Base-by-base conservation (phyloP, 2,888 invertebrate genomes). In the Halictus ligatus region DNA sequence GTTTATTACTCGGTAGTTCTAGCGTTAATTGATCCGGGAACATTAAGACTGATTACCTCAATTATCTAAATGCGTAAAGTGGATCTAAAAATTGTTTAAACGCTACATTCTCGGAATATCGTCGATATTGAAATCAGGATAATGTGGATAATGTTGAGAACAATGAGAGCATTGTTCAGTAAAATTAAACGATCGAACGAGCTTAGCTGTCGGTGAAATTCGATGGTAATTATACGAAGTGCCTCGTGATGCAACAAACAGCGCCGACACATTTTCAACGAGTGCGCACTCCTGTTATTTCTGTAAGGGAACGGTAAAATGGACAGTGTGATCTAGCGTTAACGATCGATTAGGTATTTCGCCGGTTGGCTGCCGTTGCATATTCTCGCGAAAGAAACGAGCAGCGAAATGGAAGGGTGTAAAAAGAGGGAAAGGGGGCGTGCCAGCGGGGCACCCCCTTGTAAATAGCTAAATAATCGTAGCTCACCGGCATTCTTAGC, bases 401-500 rank as follows among this genome's bases (percentile, higher is more conserved):
- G 18, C 35, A 18, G 3, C 48, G n/a, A 60, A 74, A 58, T 43
- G 73, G 29, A 29, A 10, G 40, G 48, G 50, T 10, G 13, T 15
- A 48, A 64, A 40, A 15, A 12, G 35, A 21, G 48, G 10, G n/a
- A n/a, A 2, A 3, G 35, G 15, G 60, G 21, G 48, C 21, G 48
- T 43, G 21, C 21, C 35, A 2, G 35, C 3, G 2, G 76, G 71
- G 18, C 5, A n/a, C 43, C 29, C 29, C 21, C n/a, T n/a, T 46
- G 64, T 64, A 25, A 40, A 73, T 72, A 58, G 95, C 94, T 96
- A 92, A 97, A 96, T 69, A 97, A 94, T 81, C 96, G 96, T 29
- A 97, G 91, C 90, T 97, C 94, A 73, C 96, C 96, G 96, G 58
- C 96, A 80, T 96, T 95, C 77, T 95, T 95, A 25, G 96, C 96